A percentile compares a stretch with the other conserved stretches of the same genome.
Evolutionary conservation across 2,797 vertebrate species (phyloP).

Genomic region (Zenarchopterus dispar): DNA sequence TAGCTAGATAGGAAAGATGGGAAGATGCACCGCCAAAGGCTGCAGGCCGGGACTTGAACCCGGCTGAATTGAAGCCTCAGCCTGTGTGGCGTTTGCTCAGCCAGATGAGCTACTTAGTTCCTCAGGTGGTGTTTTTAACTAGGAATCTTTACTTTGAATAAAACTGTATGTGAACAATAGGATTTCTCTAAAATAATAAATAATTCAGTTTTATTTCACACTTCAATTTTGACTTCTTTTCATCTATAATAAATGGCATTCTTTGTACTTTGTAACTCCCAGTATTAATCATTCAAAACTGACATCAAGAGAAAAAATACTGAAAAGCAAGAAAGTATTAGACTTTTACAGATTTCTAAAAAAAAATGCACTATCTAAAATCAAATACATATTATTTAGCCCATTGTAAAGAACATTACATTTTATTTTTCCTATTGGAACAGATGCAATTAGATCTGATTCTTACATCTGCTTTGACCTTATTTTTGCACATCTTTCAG

Average conservation of each 20-base stretch:
- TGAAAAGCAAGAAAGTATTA: neutral
- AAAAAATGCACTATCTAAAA: neutral
- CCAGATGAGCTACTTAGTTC: neutral
- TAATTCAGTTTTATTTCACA: slow-evolving; percentile 10
- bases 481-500: neutral
- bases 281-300: slow-evolving; percentile 9
- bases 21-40: too few species aligned
- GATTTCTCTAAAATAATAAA: slow-evolving; percentile 22
- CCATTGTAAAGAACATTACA: neutral
- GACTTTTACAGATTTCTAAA: neutral
- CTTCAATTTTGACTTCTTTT: neutral
- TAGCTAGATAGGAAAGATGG: too few species aligned
- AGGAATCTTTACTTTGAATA: slow-evolving; percentile 7
- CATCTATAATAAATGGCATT: neutral
- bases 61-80: too few species aligned
- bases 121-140: neutral
- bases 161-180: slow-evolving; percentile 7
- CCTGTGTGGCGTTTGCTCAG: too few species aligned
- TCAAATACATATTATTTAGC: neutral
- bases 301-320: neutral
- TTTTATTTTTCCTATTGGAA: neutral
- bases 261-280: slow-evolving; percentile 4
- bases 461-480: neutral
- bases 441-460: neutral
- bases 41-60: too few species aligned